Evolutionary conservation across 30 jellyfish, hydroid and myxozoan genomes (phyloP).

Genomic region (Aurelia coerulea): DNA sequence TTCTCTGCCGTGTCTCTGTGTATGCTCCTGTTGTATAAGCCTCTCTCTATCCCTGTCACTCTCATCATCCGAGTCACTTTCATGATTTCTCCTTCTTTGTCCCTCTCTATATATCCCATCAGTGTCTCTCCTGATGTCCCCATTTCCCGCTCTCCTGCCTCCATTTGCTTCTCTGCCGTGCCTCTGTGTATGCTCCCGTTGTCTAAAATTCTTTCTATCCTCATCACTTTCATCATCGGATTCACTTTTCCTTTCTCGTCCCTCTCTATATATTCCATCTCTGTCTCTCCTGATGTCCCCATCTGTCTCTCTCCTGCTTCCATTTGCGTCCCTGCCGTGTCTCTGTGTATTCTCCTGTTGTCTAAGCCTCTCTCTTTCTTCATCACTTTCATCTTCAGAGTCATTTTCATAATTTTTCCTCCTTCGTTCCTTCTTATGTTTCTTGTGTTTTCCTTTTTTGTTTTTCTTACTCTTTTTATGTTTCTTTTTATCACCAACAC

Average conservation of each 20-base stretch:
- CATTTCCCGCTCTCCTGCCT: neutral
- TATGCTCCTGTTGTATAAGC: neutral
- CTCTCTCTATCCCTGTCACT: neutral
- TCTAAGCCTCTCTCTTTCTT: neutral
- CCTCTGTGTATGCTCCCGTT: neutral
- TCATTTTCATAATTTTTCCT: conserved; percentile 15
- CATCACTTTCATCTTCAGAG: neutral
- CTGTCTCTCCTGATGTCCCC: no score
- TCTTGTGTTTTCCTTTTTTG: conserved; percentile 56
- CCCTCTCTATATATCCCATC: neutral
- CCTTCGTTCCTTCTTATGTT: conserved; percentile 33
- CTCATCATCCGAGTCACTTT: neutral
- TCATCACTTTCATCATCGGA: neutral
- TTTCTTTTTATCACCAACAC: conserved; percentile 60
- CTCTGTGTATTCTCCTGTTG: neutral
- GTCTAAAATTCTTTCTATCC: neutral
- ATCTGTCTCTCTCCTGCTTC: conserved; percentile 5
- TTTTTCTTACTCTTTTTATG: conserved; percentile 46
- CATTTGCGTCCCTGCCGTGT: neutral
- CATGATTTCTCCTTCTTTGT: neutral
- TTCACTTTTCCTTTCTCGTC: neutral
- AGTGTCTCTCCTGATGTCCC: no score
- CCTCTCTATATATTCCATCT: neutral
- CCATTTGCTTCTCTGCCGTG: neutral
- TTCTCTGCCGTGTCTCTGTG: neutral